A percentile compares a stretch with the other conserved stretches of the same genome.
These are phyloP conservation scores for Halcyon senegalensis DNA, from an alignment of 2,113 vertebrate genomes.

Conservation along the genomic window DNA sequence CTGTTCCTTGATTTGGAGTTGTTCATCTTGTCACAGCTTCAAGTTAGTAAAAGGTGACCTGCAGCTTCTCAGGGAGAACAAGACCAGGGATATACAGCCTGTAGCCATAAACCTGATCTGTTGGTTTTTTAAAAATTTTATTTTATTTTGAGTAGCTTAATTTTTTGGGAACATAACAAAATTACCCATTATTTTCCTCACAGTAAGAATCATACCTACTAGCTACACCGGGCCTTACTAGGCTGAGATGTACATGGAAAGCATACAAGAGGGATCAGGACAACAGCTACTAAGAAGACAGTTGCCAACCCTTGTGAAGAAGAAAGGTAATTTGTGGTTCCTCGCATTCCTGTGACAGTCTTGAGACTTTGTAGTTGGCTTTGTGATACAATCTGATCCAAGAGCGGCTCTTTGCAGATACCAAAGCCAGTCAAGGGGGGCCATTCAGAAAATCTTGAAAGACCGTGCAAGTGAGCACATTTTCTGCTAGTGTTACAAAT, in stretches of 20 bases:
- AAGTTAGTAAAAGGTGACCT: not conserved
- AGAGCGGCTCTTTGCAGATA: not conserved
- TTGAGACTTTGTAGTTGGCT: not conserved
- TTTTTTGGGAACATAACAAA: not conserved
- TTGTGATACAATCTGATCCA: not conserved
- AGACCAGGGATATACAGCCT: rapidly evolving
- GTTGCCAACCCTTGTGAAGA: not conserved
- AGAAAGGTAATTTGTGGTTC: not conserved
- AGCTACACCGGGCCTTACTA: not conserved
- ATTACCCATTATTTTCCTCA: not conserved
- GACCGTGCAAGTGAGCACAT: not conserved
- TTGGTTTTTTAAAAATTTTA: not conserved
- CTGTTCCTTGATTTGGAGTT: not conserved
- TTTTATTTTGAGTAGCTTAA: not conserved
- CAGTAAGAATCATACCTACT: not conserved
- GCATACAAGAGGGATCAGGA: not conserved
- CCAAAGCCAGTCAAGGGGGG: not conserved
- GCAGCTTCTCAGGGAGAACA: not conserved
- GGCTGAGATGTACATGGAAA: not conserved
- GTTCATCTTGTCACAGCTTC: not conserved
- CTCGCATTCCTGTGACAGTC: not conserved
- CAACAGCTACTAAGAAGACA: not conserved
- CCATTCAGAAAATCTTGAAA: not conserved
- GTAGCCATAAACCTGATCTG: not conserved
- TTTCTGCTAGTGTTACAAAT: not conserved